Evolutionary conservation across 1,140 invertebrate genomes (phyloP).

Genomic region (Tyrophagus putrescentiae): DNA sequence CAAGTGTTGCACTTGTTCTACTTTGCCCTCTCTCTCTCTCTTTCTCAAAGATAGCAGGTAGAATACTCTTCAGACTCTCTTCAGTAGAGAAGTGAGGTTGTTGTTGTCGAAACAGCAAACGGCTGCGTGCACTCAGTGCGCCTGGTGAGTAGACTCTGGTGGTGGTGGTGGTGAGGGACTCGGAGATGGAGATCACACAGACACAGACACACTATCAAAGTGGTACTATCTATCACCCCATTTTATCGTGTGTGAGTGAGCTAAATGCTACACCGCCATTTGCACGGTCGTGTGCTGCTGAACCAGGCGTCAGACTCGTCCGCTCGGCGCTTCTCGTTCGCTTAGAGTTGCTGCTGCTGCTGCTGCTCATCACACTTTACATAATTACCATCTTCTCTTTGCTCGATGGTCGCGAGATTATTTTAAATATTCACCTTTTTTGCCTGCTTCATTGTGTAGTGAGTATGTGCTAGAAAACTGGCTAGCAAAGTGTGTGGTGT

Average conservation of each 20-base stretch:
- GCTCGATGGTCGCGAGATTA: neutral
- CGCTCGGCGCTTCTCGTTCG: no score
- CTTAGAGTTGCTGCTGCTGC: no score
- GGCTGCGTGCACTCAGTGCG: neutral
- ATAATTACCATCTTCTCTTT: neutral
- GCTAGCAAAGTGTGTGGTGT: no score
- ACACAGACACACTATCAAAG: neutral
- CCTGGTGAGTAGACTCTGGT: neutral
- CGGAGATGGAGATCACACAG: neutral
- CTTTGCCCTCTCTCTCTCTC: neutral
- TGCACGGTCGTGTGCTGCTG: no score
- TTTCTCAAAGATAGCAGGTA: neutral
- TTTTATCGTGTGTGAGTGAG: neutral
- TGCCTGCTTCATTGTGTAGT: constrained; percentile 3
- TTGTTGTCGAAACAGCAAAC: neutral
- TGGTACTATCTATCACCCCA: neutral
- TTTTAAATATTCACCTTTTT: constrained; percentile 10
- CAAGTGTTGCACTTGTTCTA: neutral
- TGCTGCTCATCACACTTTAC: no score
- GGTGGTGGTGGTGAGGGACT: neutral
- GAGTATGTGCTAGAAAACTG: no score
- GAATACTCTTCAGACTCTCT: neutral
- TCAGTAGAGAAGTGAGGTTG: neutral
- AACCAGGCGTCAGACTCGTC: no score
- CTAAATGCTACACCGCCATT: neutral